phyloP scores from a whole-genome alignment of 2,113 vertebrate species.

The Ammodytes marinus region DNA sequence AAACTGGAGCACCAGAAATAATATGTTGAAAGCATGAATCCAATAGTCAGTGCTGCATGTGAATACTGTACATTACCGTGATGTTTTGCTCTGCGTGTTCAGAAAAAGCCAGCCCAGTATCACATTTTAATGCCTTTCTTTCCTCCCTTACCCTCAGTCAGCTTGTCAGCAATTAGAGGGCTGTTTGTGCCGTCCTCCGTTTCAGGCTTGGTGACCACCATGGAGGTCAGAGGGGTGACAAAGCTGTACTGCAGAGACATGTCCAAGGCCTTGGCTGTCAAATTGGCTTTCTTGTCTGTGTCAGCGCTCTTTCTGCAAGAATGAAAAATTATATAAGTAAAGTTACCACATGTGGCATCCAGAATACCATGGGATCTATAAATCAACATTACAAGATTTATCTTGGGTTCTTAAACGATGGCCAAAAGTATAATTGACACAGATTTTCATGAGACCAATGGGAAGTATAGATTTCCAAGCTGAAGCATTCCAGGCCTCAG shows the following conservation, averaged over 20 bases:
- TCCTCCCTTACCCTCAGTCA: constrained; percentile 82
- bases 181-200: constrained; percentile 48
- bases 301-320: constrained; percentile 81
- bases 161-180: constrained; percentile 88
- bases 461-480: neutral
- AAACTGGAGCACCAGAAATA: neutral
- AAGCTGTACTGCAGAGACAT: constrained; percentile 91
- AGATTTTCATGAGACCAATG: neutral
- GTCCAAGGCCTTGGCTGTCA: constrained; percentile 82
- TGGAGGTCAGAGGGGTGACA: constrained; percentile 93
- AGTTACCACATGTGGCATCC: neutral
- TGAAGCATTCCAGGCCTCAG: neutral
- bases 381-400: neutral
- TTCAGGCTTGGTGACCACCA: constrained; percentile 93
- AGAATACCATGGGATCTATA: neutral
- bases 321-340: neutral
- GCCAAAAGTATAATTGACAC: neutral
- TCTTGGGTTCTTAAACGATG: neutral
- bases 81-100: neutral
- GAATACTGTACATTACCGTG: neutral
- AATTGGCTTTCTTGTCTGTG: constrained; percentile 74
- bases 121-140: neutral
- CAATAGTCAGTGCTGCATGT: neutral
- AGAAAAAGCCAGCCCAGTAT: neutral
- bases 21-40: neutral